Evolutionary conservation across 2,888 invertebrate genomes (phyloP).

Genomic region (Crepidodera aurea): DNA sequence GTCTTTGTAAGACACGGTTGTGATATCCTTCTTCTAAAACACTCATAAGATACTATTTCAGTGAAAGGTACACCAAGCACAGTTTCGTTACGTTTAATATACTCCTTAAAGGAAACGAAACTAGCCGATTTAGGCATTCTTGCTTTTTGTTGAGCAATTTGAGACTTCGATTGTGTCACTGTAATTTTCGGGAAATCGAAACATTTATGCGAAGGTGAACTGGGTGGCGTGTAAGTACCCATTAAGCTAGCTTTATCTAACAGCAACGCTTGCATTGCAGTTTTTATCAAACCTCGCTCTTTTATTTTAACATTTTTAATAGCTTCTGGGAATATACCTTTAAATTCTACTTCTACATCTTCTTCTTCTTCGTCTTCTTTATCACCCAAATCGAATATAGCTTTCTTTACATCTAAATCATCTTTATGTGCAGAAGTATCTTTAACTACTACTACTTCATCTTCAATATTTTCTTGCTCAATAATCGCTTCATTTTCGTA

Average conservation of each 20-base stretch:
- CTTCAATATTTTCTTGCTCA: background rate
- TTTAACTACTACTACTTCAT: too few relatives aligned
- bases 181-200: conserved; percentile 39
- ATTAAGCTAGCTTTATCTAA: conserved; percentile 56
- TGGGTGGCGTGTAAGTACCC: conserved; percentile 52
- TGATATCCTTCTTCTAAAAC: conserved; percentile 39
- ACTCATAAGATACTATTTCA: conserved; percentile 52
- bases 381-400: conserved; percentile 4
- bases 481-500: background rate
- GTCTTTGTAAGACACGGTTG: conserved; percentile 40
- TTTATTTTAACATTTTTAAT: conserved; percentile 43
- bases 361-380: conserved; percentile 6
- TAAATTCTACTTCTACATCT: conserved; percentile 14
- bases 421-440: background rate
- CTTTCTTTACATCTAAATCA: background rate
- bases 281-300: conserved; percentile 51
- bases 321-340: conserved; percentile 46
- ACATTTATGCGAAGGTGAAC: conserved; percentile 43
- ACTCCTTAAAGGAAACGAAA: conserved; percentile 54
- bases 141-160: conserved; percentile 12
- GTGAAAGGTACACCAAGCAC: conserved; percentile 66
- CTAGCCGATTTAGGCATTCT: conserved; percentile 42
- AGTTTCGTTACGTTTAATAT: conserved; percentile 58
- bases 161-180: background rate
- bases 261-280: conserved; percentile 57